These are phyloP conservation scores for Sebastes alutus DNA, from an alignment of 2,797 vertebrate genomes.

Conservation along the genomic window DNA sequence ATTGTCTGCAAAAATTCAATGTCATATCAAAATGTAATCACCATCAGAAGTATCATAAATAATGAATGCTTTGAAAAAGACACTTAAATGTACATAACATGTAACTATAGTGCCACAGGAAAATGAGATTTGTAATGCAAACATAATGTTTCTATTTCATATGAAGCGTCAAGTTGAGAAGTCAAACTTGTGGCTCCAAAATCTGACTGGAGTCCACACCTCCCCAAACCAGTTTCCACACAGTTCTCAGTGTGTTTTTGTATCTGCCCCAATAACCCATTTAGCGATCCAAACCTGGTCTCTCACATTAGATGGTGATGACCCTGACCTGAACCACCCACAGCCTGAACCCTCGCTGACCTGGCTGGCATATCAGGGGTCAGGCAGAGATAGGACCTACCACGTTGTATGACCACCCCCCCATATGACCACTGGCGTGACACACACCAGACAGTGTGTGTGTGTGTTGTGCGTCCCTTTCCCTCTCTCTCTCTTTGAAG, in stretches of 20 bases:
- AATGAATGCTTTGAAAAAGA: background rate
- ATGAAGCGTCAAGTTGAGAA: background rate
- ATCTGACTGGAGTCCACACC: background rate
- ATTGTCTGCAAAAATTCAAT: background rate
- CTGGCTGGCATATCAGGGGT: constrained; percentile 25
- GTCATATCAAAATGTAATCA: background rate
- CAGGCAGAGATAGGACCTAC: constrained; percentile 57
- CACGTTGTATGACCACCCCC: constrained; percentile 31
- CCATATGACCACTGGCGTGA: constrained; percentile 36
- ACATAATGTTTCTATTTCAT: background rate
- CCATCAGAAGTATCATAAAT: too few species aligned
- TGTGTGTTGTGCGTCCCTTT: background rate
- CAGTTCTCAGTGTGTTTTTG: background rate
- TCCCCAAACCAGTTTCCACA: background rate
- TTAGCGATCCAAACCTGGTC: background rate
- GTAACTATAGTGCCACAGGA: background rate
- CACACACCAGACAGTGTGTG: constrained; percentile 50
- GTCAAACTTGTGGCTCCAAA: background rate
- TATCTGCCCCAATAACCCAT: background rate
- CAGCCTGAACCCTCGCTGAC: constrained; percentile 64
- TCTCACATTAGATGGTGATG: constrained; percentile 2
- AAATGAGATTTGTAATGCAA: background rate
- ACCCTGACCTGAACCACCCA: constrained; percentile 47
- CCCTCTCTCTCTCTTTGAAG: constrained; percentile 25
- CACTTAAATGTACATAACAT: background rate